Evolutionary conservation across 2,888 invertebrate species (phyloP), one percentile per base, ranked within the genome.

Genomic region (Drosophila fulvimacula): DNA sequence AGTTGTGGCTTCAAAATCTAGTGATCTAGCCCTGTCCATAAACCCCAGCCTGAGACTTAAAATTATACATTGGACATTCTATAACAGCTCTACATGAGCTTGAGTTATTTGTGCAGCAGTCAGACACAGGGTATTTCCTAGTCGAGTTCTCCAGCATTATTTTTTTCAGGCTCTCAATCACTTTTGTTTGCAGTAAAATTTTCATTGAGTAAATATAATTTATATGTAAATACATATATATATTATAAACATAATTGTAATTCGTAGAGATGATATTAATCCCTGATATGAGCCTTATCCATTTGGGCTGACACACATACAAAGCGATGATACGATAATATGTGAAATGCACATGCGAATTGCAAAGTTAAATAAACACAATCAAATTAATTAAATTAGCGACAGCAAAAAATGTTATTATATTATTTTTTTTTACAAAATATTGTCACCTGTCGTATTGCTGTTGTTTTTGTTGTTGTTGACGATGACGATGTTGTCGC

Each of bases 321-420:
- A 73, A 69, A 79, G 76, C 68, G 48, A 77, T 71, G 51, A 75
- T 70, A 70, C 73, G 79, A 79, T 71, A 48, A 73, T 69, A 70
- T 74, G 79, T 65, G 58, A 78, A 77, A 67, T 59, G 24, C 34
- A 65, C 65, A 60, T 46, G 69, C 70, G 72, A 82, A 83, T 83
- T 68, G 27, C 4, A 51, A 74, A 69, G 32, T 59, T 65, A 82
- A 87, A 86, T 73, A 81, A 72, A 63, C 49, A 73, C 41, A 71
- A 42, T 21, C 62, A 79, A 76, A 64, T 79, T 73, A 69, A 83
- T 84, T 82, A n/a, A 83, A 83, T 83, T 82, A 83, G 79, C 85
- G 49, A 39, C 61, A 69, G 44, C 13, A 49, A 62, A 41, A 32
- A 39, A 53, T 27, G 10, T 30, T 32, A 41, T 27, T 32, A 5